Evolutionary conservation across 2,113 vertebrate genomes (phyloP).

Genomic region (Hippocampus zosterae): DNA sequence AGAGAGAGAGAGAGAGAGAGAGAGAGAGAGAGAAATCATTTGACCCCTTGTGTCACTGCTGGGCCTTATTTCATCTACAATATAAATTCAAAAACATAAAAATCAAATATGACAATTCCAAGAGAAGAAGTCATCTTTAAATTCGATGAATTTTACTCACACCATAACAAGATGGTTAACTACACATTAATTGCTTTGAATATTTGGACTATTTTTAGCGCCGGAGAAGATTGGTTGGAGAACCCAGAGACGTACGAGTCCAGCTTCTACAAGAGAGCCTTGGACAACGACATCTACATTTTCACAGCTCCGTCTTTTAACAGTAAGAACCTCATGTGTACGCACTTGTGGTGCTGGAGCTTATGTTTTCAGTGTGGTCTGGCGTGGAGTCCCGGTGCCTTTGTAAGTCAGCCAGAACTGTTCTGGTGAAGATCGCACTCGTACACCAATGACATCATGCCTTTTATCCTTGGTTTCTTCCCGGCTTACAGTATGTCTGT

Average conservation of each 20-base stretch:
- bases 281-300: constrained; percentile 95
- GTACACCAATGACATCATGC: constrained; percentile 50
- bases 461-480: constrained; percentile 50
- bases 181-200: constrained; percentile 16
- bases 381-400: constrained; percentile 31
- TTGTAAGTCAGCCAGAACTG: constrained; percentile 43
- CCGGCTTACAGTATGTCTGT: constrained; percentile 37
- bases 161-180: not conserved
- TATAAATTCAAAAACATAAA: not conserved
- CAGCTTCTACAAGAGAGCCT: constrained; percentile 95
- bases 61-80: not conserved
- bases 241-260: constrained; percentile 92
- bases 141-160: not conserved
- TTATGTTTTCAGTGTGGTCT: constrained; percentile 39
- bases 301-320: constrained; percentile 93
- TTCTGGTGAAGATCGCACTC: constrained; percentile 44
- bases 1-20: too few species aligned
- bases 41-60: not conserved
- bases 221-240: constrained; percentile 90
- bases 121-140: not conserved
- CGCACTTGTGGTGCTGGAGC: not conserved
- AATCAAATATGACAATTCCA: not conserved
- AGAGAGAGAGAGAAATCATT: not conserved
- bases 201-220: constrained; percentile 51
- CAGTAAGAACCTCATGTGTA: constrained; percentile 74